Conservation (phyloP, 2,888 invertebrate species). For the Galeopsomyia nigrocyanea region DNA sequence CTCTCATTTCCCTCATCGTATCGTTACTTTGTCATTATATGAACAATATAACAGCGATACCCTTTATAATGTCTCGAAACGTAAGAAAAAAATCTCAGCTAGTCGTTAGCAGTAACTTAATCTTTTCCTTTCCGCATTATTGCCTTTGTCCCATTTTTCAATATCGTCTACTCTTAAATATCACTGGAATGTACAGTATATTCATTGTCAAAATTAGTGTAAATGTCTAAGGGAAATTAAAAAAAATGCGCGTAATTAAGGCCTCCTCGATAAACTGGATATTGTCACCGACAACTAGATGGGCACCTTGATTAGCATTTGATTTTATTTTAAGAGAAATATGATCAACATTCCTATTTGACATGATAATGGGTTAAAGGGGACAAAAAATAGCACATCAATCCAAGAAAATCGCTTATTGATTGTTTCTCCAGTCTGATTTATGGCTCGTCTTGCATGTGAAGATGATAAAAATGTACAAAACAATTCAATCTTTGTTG, state of each 20-base stretch:
- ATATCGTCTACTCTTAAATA: conserved; percentile 32
- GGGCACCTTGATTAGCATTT: conserved; percentile 40
- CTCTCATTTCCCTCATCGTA: conserved; percentile 29
- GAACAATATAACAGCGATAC: conserved; percentile 35
- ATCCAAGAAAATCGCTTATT: conserved; percentile 20
- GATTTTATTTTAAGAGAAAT: conserved; percentile 37
- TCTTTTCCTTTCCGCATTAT: neutral
- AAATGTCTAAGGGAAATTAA: conserved; percentile 23
- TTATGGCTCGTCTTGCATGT: conserved; percentile 13
- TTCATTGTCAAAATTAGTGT: conserved; percentile 36
- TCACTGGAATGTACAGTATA: conserved; percentile 39
- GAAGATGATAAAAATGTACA: conserved; percentile 3
- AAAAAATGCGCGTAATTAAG: conserved; percentile 34
- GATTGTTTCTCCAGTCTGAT: neutral
- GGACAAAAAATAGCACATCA: conserved; percentile 22
- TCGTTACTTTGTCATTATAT: conserved; percentile 27
- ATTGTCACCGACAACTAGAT: conserved; percentile 39
- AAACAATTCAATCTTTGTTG: conserved; percentile 13
- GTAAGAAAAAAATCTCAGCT: conserved; percentile 44
- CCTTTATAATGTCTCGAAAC: conserved; percentile 36
- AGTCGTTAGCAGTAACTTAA: conserved; percentile 47
- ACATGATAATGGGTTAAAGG: conserved; percentile 28
- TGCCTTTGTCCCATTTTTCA: conserved; percentile 24
- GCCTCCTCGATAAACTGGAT: conserved; percentile 38
- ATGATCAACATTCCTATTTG: conserved; percentile 45